Evolutionary conservation across 2,888 invertebrate genomes (phyloP).

Genomic region (Prostheceraeus crozeri): DNA sequence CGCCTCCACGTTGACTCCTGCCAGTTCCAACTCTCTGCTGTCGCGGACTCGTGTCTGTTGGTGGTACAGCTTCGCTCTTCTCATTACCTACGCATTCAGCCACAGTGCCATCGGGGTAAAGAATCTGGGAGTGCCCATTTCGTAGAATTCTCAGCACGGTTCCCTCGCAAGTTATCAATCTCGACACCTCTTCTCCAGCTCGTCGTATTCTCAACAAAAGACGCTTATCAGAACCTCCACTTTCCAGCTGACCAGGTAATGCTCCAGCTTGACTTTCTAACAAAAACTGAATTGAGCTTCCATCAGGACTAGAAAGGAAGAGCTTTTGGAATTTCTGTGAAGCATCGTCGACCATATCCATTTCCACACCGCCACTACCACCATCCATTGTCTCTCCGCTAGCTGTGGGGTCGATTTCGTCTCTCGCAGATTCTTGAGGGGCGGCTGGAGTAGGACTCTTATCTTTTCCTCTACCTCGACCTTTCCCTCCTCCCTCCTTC

Average conservation of each 20-base stretch:
- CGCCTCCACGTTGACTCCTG: too few relatives aligned
- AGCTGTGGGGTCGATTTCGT: neutral
- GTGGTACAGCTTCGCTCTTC: too few relatives aligned
- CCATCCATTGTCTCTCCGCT: too few relatives aligned
- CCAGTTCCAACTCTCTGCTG: too few relatives aligned
- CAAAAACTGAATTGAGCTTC: slow-evolving; percentile 48
- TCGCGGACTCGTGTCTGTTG: too few relatives aligned
- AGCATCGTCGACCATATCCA: neutral
- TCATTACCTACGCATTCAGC: slow-evolving; percentile 42
- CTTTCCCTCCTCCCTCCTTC: slow-evolving; percentile 40
- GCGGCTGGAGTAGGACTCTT: slow-evolving; percentile 33
- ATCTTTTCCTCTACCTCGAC: slow-evolving; percentile 36
- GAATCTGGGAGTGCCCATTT: slow-evolving; percentile 47
- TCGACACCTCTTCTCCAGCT: slow-evolving; percentile 45
- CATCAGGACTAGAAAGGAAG: slow-evolving; percentile 52
- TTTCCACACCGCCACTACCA: neutral
- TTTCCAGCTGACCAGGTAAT: neutral
- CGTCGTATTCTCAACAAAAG: too few relatives aligned
- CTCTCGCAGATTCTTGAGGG: neutral
- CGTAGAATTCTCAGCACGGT: slow-evolving; percentile 52
- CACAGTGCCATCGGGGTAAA: slow-evolving; percentile 54
- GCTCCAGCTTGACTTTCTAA: slow-evolving; percentile 42
- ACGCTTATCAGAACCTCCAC: neutral
- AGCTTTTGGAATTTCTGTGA: slow-evolving; percentile 48
- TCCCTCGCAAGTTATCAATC: slow-evolving; percentile 53